These are phyloP conservation scores for Lepilemur ruficaudatus DNA, from an alignment of 2,797 vertebrate species.

Conservation along the genomic window DNA sequence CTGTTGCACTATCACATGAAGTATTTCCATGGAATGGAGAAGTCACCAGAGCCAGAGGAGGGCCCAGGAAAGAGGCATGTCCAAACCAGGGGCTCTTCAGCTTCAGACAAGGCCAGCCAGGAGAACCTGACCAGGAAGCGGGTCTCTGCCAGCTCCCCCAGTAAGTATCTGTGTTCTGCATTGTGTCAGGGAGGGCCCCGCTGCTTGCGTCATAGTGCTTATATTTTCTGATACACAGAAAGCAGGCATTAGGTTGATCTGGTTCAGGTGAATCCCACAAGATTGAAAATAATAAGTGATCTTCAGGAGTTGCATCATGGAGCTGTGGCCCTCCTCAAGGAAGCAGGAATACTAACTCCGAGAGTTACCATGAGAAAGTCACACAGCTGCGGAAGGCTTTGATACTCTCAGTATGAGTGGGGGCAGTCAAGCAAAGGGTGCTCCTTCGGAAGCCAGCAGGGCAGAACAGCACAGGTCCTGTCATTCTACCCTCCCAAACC, in stretches of 20 bases:
- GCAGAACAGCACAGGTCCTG: neutral
- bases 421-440: neutral
- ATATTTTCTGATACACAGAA: neutral
- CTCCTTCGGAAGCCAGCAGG: neutral
- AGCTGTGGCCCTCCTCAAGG: neutral
- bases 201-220: neutral
- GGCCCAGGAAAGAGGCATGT: slow-evolving; percentile 88
- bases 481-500: neutral
- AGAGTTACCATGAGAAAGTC: neutral
- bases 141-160: slow-evolving; percentile 89
- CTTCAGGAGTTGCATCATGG: neutral
- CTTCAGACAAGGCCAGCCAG: slow-evolving; percentile 88
- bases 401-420: neutral
- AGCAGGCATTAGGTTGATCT: neutral
- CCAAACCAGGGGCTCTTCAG: slow-evolving; percentile 89
- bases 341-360: neutral
- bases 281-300: neutral
- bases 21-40: slow-evolving; percentile 94
- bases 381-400: neutral
- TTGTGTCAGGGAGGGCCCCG: neutral
- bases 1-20: slow-evolving; percentile 98
- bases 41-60: slow-evolving; percentile 88
- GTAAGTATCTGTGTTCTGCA: slow-evolving; percentile 86
- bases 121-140: slow-evolving; percentile 91
- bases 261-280: neutral